phyloP scores from a whole-genome alignment of 2,888 invertebrate genomes.

The Mimumesa dahlbomi region DNA sequence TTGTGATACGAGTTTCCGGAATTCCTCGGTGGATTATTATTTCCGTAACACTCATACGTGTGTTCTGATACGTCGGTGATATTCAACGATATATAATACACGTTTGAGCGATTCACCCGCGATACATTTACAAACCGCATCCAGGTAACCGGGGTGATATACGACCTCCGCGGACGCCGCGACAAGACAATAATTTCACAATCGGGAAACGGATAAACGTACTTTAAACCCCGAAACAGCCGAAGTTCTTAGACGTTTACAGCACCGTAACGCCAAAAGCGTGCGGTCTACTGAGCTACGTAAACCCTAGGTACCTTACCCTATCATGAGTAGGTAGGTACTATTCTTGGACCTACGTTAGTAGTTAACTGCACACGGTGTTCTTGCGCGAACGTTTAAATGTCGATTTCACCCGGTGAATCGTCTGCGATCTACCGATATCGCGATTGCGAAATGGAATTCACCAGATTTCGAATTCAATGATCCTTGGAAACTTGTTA shows the following conservation, averaged over 20 bases:
- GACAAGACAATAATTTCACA: constrained; percentile 46
- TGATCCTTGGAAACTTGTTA: too few species aligned
- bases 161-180: neutral
- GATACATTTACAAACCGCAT: neutral
- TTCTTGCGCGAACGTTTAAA: constrained; percentile 36
- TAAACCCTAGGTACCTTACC: constrained; percentile 29
- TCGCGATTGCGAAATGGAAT: too few species aligned
- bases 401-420: constrained; percentile 18
- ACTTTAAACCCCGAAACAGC: constrained; percentile 42
- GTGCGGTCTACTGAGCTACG: constrained; percentile 36
- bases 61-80: too few species aligned
- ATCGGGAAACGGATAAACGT: constrained; percentile 29
- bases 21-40: too few species aligned
- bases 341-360: constrained; percentile 43
- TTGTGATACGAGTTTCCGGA: too few species aligned
- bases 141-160: neutral
- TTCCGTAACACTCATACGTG: too few species aligned
- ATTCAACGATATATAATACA: too few species aligned
- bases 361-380: constrained; percentile 50
- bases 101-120: too few species aligned
- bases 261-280: constrained; percentile 44
- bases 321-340: constrained; percentile 35
- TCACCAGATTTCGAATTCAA: too few species aligned
- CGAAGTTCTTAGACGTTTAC: constrained; percentile 52
- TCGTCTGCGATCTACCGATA: too few species aligned